Evolutionary conservation across 2,113 vertebrate genomes (phyloP).

Genomic region (Microcebus jonahi): DNA sequence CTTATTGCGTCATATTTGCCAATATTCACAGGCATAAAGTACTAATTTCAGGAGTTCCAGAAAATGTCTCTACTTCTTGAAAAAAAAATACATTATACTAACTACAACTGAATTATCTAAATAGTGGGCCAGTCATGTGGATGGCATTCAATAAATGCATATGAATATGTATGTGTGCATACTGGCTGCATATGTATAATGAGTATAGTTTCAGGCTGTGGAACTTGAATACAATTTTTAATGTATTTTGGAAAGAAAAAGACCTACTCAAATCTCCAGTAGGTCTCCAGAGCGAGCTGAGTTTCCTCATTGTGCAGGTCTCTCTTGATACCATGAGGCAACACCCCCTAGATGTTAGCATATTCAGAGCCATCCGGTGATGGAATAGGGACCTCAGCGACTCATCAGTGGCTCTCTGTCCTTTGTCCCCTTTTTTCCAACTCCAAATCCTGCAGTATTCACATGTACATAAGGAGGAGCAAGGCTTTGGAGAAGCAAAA

Average conservation of each 20-base stretch:
- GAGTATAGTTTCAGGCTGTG: background rate
- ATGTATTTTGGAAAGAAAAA: conserved; percentile 65
- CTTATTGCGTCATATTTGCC: background rate
- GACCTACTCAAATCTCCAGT: conserved; percentile 45
- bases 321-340: conserved; percentile 55
- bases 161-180: no score
- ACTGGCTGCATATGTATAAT: background rate
- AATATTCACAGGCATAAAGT: background rate
- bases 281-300: conserved; percentile 51
- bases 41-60: background rate
- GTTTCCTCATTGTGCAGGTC: conserved; percentile 44
- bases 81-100: background rate
- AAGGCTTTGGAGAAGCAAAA: background rate
- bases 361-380: conserved; percentile 49
- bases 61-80: conserved; percentile 8
- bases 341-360: conserved; percentile 42
- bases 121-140: background rate
- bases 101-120: background rate
- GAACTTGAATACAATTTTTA: conserved; percentile 57
- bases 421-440: conserved; percentile 56
- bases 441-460: background rate
- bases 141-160: background rate
- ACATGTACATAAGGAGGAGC: background rate
- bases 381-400: background rate
- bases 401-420: background rate